Percentiles rank a stretch among this genome's conserved stretches.
These are phyloP conservation scores for Paramormyrops hopkinsi DNA, from an alignment of 2,797 vertebrate species.

Conservation along the genomic window DNA sequence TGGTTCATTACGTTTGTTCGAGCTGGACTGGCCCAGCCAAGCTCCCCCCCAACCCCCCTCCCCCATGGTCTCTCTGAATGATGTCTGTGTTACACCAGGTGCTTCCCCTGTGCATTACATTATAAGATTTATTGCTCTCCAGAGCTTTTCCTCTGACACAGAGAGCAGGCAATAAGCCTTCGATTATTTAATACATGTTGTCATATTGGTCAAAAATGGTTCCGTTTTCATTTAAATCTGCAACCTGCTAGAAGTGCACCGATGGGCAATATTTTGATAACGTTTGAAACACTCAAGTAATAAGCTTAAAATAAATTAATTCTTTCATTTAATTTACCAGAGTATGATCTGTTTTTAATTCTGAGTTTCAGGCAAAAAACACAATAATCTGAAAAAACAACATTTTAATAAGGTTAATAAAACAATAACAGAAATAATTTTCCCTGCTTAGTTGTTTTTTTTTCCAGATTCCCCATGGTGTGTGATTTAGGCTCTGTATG, in stretches of 20 bases:
- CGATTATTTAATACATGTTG: not conserved
- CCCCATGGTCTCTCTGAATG: not conserved
- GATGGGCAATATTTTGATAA: not conserved
- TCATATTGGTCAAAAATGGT: not conserved
- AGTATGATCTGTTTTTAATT: not conserved
- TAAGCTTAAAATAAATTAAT: not conserved
- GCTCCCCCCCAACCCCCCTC: not conserved
- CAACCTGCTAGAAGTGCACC: not conserved
- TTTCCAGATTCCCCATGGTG: not conserved
- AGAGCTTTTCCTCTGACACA: not conserved
- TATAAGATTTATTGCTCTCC: not conserved
- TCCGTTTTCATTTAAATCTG: not conserved
- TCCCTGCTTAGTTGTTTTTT: not conserved
- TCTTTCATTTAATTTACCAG: not conserved
- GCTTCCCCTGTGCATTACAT: not conserved
- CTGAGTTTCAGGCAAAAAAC: not conserved
- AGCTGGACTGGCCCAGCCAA: not conserved
- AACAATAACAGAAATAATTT: not conserved
- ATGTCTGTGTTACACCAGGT: not conserved
- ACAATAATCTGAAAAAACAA: not conserved
- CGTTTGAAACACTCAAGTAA: not conserved
- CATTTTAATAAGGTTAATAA: not conserved
- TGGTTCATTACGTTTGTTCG: not conserved
- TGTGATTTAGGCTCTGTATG: not conserved
- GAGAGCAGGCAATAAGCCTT: not conserved